Base-by-base conservation (phyloP, 2,888 invertebrate genomes). In the Subacronicta megacephala region DNA sequence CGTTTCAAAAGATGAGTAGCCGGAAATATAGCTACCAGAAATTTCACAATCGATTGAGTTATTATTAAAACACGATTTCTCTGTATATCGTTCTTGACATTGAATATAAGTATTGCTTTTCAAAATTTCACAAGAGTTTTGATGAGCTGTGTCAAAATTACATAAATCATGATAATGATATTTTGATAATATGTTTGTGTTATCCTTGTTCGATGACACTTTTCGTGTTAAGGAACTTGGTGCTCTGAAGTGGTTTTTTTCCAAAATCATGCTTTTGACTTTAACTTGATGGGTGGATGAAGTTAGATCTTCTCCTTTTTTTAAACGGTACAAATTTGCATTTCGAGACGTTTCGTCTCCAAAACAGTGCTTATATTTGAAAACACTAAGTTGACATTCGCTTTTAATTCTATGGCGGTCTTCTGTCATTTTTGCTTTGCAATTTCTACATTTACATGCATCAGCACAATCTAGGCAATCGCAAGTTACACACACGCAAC, bases 391-490 rank as follows among this genome's bases (percentile, higher is more conserved):
- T 41, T 2, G 42, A 7, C 26, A 26, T 40, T 45, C 29, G 51
- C 47, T 13, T 38, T 36, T 26, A 12, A 26, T 36, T 20, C 20
- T 31, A 10, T 33, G n/a, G 16, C 12, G 12, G 20, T 29, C 47
- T 35, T 33, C 26, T 47, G 31, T n/a, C 33, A 55, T 62, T 15
- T 44, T 35, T 40, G 55, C 61, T 23, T 66, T 43, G 37, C 69
- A 75, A 20, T 72, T 59, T 13, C 37, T 36, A 51, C 75, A 76
- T 36, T 70, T 62, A 43, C 73, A 72, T 17, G 56, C 40, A 31
- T 44, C 55, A 38, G 67, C 55, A 69, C 80, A 81, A 45, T 69
- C 61, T 33, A 82, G 49, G 54, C 79, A 81, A n/a, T 77, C 56
- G 49, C 80, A 81, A 10, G 57, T 42, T 1, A 78, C 66, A 67